phyloP scores from a whole-genome alignment of 1,140 invertebrate genomes.

The Whitmania pigra region DNA sequence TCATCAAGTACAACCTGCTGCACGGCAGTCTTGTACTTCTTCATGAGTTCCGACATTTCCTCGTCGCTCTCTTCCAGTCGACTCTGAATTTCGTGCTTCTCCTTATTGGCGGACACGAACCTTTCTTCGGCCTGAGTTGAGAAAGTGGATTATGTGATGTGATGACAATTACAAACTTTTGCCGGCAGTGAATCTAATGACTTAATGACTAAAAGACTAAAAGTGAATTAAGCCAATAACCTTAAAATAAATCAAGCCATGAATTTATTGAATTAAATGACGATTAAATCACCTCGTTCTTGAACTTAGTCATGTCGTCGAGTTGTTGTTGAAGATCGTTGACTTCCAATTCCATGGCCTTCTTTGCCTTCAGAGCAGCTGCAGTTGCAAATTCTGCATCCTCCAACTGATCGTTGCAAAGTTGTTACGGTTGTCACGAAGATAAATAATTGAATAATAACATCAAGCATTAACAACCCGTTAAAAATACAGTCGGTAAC shows the following conservation, averaged over 20 bases:
- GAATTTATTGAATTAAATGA: slow-evolving; percentile 4
- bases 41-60: slow-evolving; percentile 72
- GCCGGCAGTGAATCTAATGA: no score
- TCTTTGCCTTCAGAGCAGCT: slow-evolving; percentile 67
- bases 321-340: slow-evolving; percentile 61
- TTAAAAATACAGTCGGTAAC: no score
- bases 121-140: slow-evolving; percentile 55
- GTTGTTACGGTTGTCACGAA: background rate
- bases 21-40: slow-evolving; percentile 77
- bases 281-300: slow-evolving; percentile 56
- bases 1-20: slow-evolving; percentile 51
- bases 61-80: slow-evolving; percentile 83
- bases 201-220: no score
- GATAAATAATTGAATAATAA: no score
- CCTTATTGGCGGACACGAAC: slow-evolving; percentile 57
- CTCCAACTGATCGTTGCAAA: slow-evolving; percentile 56
- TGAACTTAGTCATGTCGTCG: slow-evolving; percentile 60
- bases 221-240: background rate
- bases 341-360: slow-evolving; percentile 65
- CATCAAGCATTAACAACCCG: no score
- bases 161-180: background rate
- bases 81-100: slow-evolving; percentile 64
- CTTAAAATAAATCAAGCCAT: background rate
- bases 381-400: slow-evolving; percentile 71
- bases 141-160: background rate